phyloP scores from a whole-genome alignment of 2,113 vertebrate species.

The Lonchura striata region DNA sequence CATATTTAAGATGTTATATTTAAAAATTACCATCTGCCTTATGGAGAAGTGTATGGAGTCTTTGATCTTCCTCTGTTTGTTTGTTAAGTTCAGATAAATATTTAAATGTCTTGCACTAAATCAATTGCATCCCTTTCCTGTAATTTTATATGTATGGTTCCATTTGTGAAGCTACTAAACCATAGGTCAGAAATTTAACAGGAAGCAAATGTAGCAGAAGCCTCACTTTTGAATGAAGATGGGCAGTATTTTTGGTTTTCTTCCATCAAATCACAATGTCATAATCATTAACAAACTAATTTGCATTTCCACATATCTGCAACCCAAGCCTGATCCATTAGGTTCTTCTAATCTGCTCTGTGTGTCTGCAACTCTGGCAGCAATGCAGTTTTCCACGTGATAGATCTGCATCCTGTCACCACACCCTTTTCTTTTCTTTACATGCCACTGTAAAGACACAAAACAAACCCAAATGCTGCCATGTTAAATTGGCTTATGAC shows the following conservation, averaged over 20 bases:
- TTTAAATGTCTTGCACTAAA: conserved; percentile 51
- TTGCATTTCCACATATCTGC: background rate
- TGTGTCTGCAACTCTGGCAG: background rate
- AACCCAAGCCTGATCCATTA: background rate
- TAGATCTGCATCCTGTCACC: background rate
- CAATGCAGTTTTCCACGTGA: background rate
- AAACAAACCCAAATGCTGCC: background rate
- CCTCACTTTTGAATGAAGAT: background rate
- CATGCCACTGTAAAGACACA: background rate
- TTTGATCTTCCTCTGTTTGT: conserved; percentile 52
- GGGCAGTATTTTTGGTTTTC: background rate
- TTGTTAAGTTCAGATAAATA: conserved; percentile 45
- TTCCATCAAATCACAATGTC: background rate
- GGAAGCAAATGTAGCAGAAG: conserved; percentile 42
- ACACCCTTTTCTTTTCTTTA: background rate
- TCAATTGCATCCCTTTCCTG: background rate
- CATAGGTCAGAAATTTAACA: background rate
- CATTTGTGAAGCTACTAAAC: background rate
- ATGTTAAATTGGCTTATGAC: background rate
- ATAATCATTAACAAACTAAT: background rate
- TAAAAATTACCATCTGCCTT: conserved; percentile 76
- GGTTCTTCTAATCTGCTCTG: background rate
- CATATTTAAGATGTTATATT: conserved; percentile 69
- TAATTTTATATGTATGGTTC: background rate
- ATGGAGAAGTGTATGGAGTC: conserved; percentile 64